Percentiles rank a stretch among this genome's conserved stretches.
Evolutionary conservation across 2,113 vertebrate genomes (phyloP).

Genomic region (Orthonyx spaldingii): DNA sequence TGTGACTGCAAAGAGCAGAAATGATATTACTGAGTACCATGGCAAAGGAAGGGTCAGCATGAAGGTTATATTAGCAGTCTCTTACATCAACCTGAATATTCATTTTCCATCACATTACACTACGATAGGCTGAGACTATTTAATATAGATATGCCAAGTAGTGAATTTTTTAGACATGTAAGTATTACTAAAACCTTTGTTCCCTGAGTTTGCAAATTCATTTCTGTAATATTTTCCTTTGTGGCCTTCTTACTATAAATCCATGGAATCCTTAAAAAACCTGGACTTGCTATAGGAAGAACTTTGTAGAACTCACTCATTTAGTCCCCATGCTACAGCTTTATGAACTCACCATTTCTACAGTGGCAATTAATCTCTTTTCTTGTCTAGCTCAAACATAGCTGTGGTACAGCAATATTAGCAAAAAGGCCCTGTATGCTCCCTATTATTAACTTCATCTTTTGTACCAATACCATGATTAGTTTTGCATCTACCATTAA

Average conservation of each 20-base stretch:
- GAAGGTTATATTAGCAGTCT: background rate
- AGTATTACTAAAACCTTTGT: background rate
- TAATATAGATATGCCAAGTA: background rate
- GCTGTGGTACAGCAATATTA: background rate
- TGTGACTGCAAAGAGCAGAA: background rate
- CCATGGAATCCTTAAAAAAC: background rate
- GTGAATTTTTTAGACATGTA: background rate
- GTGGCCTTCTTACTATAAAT: background rate
- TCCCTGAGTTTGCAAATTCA: background rate
- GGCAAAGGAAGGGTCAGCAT: background rate
- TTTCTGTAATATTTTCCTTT: background rate
- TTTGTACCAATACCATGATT: background rate
- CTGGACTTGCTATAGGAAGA: background rate
- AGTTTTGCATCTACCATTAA: conserved; percentile 22
- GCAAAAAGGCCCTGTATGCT: background rate
- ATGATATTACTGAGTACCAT: background rate
- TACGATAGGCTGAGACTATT: background rate
- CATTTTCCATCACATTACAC: background rate
- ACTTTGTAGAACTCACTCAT: background rate
- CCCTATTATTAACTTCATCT: background rate
- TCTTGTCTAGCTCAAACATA: background rate
- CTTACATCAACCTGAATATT: background rate
- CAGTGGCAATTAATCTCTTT: background rate
- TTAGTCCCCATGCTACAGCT: background rate
- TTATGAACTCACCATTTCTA: background rate